Base-by-base conservation (phyloP, 2,113 vertebrate species). In the Petromus typicus region DNA sequence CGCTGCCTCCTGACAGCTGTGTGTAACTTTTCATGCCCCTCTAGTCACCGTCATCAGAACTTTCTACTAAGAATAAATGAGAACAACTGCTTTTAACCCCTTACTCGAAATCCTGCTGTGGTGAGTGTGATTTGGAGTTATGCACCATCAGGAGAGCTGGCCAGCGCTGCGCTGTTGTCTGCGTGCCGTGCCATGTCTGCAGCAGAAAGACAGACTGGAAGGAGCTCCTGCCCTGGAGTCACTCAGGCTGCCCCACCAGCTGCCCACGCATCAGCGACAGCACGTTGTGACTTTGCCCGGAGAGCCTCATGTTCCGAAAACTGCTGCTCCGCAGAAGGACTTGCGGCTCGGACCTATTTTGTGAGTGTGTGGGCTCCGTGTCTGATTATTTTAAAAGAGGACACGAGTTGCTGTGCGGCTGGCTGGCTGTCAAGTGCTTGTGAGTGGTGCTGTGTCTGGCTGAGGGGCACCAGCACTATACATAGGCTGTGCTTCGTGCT, bases 331-430 rank as follows among this genome's bases (percentile, higher is more conserved):
- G 32, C 56, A 56, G 87, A 67, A 86, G 89, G 78, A 90, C 82
- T 94, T 51, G 64, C 18, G 63, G 95, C 66, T 59, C 91, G 87
- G 91, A n/a, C 86, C 51, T 73, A n/a, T 64, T 96, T 86, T 40
- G 34, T 56, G 94, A 95, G 69, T 71, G 82, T 80, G 51, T 64
- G 93, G 66, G 84, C 66, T 92, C 64, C 40, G 1, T 13, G 7
- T 86, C 93, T 91, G 37, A 93, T 93, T 96, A 89, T 95, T 95
- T 95, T 90, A 51, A 94, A 93, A 83, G 95, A 88, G 96, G 89
- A 85, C 69, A 83, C 56, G 59, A 76, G 89, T 93, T 57, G 32
- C 48, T 83, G 23, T 91, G 45, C 79, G 51, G 59, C 81, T 96
- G 94, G 86, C 95, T 73, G 69, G 7, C 45, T 76, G 94, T 94